Percentiles rank a stretch among this genome's conserved stretches.
phyloP scores from a whole-genome alignment of 2,113 vertebrate genomes.

The Sceloporus undulatus region DNA sequence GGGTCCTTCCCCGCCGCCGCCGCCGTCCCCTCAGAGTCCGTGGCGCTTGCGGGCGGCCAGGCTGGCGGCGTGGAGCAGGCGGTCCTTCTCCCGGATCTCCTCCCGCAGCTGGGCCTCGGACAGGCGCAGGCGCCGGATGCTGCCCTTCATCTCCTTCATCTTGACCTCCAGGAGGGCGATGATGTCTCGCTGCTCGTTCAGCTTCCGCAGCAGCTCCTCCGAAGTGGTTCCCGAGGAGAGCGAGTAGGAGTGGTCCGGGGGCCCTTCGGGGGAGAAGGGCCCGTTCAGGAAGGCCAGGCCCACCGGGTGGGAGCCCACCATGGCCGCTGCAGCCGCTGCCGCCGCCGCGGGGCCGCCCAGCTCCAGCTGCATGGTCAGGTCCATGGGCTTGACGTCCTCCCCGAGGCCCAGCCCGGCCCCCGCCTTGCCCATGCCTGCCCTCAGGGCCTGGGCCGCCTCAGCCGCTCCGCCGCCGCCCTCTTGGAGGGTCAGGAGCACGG shows the following conservation, averaged over 20 bases:
- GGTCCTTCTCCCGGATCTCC: conserved; percentile 93
- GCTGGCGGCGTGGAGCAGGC: conserved; percentile 80
- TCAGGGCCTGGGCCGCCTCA: conserved; percentile 53
- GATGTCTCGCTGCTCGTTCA: conserved; percentile 98
- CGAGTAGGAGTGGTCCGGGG: conserved; percentile 94
- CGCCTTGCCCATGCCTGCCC: conserved; percentile 14
- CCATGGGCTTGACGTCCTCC: conserved; percentile 87
- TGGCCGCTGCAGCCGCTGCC: conserved; percentile 3
- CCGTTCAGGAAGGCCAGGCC: conserved; percentile 53
- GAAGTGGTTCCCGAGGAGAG: conserved; percentile 95
- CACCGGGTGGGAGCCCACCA: background rate
- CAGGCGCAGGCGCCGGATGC: conserved; percentile 93
- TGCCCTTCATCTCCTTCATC: conserved; percentile 99
- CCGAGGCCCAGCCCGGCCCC: conserved; percentile 62
- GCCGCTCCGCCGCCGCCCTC: conserved; percentile 24
- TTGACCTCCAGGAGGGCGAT: conserved; percentile 98
- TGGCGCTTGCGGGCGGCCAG: conserved; percentile 86
- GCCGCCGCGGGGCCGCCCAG: conserved; percentile 60
- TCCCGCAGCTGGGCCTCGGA: conserved; percentile 92
- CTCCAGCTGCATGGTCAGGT: conserved; percentile 83
- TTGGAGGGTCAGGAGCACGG: conserved; percentile 71
- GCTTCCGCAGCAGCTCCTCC: conserved; percentile 92
- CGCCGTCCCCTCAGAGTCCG: conserved; percentile 70
- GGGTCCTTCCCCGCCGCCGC: too few species aligned
- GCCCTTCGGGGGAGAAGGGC: conserved; percentile 59